Percentiles rank a stretch among this genome's conserved stretches.
phyloP scores from a whole-genome alignment of 2,113 vertebrate species.

The Cisticola juncidis region DNA sequence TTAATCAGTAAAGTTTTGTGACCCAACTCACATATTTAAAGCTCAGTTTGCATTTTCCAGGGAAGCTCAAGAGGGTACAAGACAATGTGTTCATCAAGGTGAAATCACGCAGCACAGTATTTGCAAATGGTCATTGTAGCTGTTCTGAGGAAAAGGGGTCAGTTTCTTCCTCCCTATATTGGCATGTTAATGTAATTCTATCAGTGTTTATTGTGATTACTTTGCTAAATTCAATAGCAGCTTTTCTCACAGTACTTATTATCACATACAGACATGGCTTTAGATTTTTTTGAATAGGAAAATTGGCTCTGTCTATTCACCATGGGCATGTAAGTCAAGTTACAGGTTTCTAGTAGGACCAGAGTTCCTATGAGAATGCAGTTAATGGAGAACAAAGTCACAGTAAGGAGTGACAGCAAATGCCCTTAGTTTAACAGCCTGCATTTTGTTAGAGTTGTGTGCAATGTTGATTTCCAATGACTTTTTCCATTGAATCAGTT shows the following conservation, averaged over 20 bases:
- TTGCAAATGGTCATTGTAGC: background rate
- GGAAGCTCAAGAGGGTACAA: background rate
- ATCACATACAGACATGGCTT: background rate
- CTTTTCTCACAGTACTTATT: background rate
- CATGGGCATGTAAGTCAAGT: background rate
- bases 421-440: background rate
- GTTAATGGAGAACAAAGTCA: background rate
- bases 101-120: background rate
- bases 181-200: background rate
- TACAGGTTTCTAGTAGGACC: background rate
- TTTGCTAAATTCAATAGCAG: background rate
- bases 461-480: background rate
- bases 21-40: background rate
- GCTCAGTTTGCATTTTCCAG: accelerated
- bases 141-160: background rate
- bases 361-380: background rate
- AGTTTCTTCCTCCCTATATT: background rate
- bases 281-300: background rate
- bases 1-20: background rate
- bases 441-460: background rate
- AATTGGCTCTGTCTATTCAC: background rate
- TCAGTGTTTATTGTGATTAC: background rate
- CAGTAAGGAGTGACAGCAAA: background rate
- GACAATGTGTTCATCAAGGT: background rate
- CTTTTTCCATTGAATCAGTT: background rate